phyloP scores from a whole-genome alignment of 2,113 vertebrate species.

The Nothocercus julius region DNA sequence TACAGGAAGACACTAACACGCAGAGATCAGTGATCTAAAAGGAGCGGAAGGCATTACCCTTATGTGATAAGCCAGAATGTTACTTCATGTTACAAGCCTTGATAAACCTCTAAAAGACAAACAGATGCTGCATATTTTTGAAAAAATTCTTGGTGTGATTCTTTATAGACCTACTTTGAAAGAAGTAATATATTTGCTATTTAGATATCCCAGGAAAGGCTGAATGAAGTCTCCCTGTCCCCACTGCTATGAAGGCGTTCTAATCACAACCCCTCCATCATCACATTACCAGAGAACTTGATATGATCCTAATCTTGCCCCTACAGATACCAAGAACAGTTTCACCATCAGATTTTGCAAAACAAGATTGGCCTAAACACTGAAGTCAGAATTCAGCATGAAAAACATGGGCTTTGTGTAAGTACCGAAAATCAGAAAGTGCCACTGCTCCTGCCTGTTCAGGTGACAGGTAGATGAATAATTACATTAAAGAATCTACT shows the following conservation, averaged over 20 bases:
- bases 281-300: background rate
- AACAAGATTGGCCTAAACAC: background rate
- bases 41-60: background rate
- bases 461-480: background rate
- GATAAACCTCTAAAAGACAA: background rate
- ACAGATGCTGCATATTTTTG: background rate
- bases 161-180: background rate
- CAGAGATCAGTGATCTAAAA: background rate
- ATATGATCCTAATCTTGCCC: background rate
- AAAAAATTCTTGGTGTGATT: background rate
- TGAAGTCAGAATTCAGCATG: background rate
- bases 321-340: background rate
- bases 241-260: background rate
- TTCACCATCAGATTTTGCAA: conserved; percentile 1
- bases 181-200: background rate
- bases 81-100: background rate
- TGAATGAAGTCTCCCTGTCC: background rate
- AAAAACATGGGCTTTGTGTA: background rate
- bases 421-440: background rate
- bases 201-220: background rate
- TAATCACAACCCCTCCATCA: background rate
- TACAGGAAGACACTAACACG: background rate
- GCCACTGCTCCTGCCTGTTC: background rate
- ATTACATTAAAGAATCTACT: background rate
- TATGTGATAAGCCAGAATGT: background rate